phyloP scores from a whole-genome alignment of 2,113 vertebrate species.

The Martes martes region DNA sequence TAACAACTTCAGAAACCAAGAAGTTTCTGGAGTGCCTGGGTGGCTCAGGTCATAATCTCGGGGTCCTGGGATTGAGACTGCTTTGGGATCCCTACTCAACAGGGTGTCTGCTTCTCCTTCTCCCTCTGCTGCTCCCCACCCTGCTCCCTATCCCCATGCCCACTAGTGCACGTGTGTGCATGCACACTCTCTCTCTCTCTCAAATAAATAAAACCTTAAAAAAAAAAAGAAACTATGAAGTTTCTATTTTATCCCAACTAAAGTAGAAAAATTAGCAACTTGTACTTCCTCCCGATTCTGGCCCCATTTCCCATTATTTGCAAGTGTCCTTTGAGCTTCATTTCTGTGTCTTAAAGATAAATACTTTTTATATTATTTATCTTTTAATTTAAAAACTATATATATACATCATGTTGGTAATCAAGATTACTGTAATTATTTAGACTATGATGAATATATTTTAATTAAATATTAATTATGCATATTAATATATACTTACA shows the following conservation, averaged over 20 bases:
- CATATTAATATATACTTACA: not conserved
- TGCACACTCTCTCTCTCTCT: not conserved
- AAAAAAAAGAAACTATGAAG: not conserved
- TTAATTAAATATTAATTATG: not conserved
- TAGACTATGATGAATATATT: not conserved
- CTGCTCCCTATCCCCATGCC: too few relatives aligned
- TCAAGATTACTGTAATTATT: not conserved
- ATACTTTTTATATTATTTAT: not conserved
- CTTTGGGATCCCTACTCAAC: not conserved
- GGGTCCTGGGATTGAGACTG: not conserved
- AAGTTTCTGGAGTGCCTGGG: not conserved
- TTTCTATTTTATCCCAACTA: not conserved
- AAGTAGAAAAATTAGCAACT: not conserved
- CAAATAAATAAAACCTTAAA: not conserved
- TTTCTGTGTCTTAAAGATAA: not conserved
- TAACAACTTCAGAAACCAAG: not conserved
- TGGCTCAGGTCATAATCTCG: not conserved
- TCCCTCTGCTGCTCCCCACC: not conserved
- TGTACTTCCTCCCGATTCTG: not conserved
- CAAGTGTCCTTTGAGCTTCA: not conserved
- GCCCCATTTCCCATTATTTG: not conserved
- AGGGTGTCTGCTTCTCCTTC: not conserved
- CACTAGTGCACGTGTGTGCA: accelerated
- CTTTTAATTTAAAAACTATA: not conserved
- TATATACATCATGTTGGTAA: not conserved